Evolutionary conservation across 2,888 invertebrate genomes (phyloP), one percentile per base, ranked within the genome.

Genomic region (Tetheella fluctuosa): DNA sequence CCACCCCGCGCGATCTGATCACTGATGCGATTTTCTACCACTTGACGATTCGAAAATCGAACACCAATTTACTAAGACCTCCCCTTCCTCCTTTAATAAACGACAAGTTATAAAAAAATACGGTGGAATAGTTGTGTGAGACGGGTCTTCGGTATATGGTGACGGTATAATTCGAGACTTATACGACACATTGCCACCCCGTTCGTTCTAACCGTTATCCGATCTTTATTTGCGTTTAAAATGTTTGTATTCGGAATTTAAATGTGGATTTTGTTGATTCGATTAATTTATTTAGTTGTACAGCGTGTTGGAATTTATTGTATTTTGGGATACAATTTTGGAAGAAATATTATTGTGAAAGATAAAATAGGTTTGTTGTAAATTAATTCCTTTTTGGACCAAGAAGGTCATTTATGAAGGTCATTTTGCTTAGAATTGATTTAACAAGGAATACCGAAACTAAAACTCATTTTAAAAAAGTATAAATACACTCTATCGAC

Each of bases 1-100:
- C 62, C 60, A 71, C 68, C 62, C 67, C 66, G 34, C 30, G 57
- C 60, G 65, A 69, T 61, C 72, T 67, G 71, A 79, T 76, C 76
- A 76, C 76, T 87, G 84, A 90, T 82, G 79, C 84, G 90, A 89
- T 90, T 90, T 88, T 86, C 84, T 81, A 80, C 81, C 86, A 84
- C 88, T 90, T 85, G 84, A 88, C 68, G 81, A 85, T 69, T 86
- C 81, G 80, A 80, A 79, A 81, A 80, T 76, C 74, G 66, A 71
- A 59, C 13, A 67, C 84, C 83, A 79, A 61, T 56, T 15, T 59
- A 30, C 10, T 10, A 10, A 37, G 77, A 67, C 52, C 39, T 39
- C 73, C 61, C 25, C 63, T 61, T 25, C 52, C 8, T 60, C 53
- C 55, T 20, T 23, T 1, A 13, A 34, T 28, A 25, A 20, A 30